Base-by-base conservation (phyloP, 2,113 vertebrate genomes). In the Microtus richardsoni region DNA sequence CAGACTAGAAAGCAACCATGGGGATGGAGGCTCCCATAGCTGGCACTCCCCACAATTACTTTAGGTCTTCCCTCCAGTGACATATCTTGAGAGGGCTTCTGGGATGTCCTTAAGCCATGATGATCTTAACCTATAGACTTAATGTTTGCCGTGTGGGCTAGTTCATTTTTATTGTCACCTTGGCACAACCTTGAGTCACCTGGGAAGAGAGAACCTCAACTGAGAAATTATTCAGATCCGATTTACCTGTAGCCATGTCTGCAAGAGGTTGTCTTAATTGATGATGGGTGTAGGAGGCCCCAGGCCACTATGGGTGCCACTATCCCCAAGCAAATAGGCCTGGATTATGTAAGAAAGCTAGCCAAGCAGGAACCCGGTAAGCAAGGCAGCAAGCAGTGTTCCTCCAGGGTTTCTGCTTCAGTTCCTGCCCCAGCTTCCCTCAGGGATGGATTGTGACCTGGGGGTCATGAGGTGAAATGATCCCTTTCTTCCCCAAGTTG, bases 111-210 rank as follows among this genome's bases (percentile, higher is more conserved):
- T 92, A 84, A 92, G 86, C 71, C 30, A 58, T 73, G 60, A 54
- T 88, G 60, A 70, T 68, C 74, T 62, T 91, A 94, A 91, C 36
- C 36, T 75, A n/a, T 75, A 19, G 28, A 64, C 62, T 96, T 47
- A 94, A 88, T 54, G 39, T 86, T 92, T 93, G 47, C 77, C 36
- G 2, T n/a, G 10, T 68, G 41, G 62, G 83, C 39, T 49, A 47
- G 19, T 85, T 44, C 3, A 0, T 85, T 68, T 36, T 85, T 68
- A 49, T 85, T 36, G 41, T 68, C 83, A 68, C 44, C 28, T 85
- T 68, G 17, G 47, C 1, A 22, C 9, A 33, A 66, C 16, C 60
- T 44, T 2, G 2, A 85, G 62, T 66, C 28, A 85, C 41, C 28
- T 66, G 60, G 41, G 26, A 85, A 85, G 28, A 66, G 30, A 28